A percentile compares a stretch with the other conserved stretches of the same genome.
phyloP scores from a whole-genome alignment of 2,888 invertebrate genomes.

The Eretmocerus hayati region DNA sequence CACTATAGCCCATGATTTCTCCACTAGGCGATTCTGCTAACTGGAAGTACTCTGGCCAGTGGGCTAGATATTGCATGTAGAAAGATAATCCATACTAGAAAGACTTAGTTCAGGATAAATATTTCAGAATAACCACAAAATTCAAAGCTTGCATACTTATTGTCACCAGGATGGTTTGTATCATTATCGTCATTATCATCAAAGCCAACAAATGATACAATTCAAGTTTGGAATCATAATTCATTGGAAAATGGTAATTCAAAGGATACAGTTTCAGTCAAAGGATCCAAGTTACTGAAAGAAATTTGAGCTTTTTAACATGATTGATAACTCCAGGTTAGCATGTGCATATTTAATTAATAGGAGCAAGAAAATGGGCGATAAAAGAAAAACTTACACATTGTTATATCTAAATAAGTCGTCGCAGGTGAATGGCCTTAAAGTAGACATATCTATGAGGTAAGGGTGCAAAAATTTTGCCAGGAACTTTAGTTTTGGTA shows the following conservation, averaged over 20 bases:
- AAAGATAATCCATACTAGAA: slow-evolving; percentile 77
- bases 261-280: slow-evolving; percentile 83
- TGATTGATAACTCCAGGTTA: slow-evolving; percentile 1
- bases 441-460: slow-evolving; percentile 67
- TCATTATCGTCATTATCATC: not conserved
- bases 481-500: slow-evolving; percentile 24
- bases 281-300: slow-evolving; percentile 86
- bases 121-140: not conserved
- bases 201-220: not conserved
- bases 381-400: slow-evolving; percentile 63
- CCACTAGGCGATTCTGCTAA: slow-evolving; percentile 93
- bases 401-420: slow-evolving; percentile 94
- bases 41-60: slow-evolving; percentile 99
- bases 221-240: not conserved
- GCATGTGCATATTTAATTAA: not conserved
- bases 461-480: slow-evolving; percentile 18
- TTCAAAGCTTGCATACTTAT: no score
- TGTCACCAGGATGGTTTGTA: no score
- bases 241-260: not conserved
- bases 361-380: not conserved
- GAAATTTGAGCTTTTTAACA: slow-evolving; percentile 4
- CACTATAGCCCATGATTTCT: slow-evolving; percentile 98
- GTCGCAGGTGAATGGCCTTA: slow-evolving; percentile 86
- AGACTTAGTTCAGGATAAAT: slow-evolving; percentile 20
- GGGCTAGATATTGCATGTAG: slow-evolving; percentile 95